phyloP scores from a whole-genome alignment of 2,113 vertebrate species.

The Chlamydotis undulata region DNA sequence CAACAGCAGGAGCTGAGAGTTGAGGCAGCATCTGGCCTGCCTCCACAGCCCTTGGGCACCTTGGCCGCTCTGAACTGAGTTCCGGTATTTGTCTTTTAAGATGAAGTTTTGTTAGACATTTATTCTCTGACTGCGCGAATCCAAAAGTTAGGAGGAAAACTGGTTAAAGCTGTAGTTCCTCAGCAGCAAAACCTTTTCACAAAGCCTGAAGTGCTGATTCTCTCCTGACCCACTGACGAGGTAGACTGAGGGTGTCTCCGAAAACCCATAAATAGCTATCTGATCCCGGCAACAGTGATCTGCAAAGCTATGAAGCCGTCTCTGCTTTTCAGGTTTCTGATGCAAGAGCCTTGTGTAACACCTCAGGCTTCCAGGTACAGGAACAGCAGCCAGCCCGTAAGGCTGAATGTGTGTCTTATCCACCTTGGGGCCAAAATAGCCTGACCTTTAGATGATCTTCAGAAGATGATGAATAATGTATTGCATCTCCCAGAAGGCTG shows the following conservation, averaged over 20 bases:
- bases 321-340: conserved; percentile 58
- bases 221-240: neutral
- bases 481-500: conserved; percentile 24
- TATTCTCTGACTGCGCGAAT: neutral
- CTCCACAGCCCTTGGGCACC: neutral
- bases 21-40: neutral
- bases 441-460: conserved; percentile 53
- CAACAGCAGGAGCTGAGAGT: neutral
- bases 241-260: neutral
- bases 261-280: neutral
- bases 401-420: neutral
- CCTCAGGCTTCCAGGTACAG: neutral
- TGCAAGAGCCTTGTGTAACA: neutral
- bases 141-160: neutral
- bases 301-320: conserved; percentile 32
- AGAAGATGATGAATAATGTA: conserved; percentile 51
- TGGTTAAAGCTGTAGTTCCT: neutral
- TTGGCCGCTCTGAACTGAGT: neutral
- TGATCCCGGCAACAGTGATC: neutral
- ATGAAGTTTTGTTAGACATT: neutral
- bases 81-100: neutral
- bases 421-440: conserved; percentile 39
- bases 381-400: neutral
- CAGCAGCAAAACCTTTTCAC: neutral
- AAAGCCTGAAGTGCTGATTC: neutral